Percentiles rank a stretch among this genome's conserved stretches.
phyloP scores from a whole-genome alignment of 2,888 invertebrate genomes.

The Calliopum simillimum region DNA sequence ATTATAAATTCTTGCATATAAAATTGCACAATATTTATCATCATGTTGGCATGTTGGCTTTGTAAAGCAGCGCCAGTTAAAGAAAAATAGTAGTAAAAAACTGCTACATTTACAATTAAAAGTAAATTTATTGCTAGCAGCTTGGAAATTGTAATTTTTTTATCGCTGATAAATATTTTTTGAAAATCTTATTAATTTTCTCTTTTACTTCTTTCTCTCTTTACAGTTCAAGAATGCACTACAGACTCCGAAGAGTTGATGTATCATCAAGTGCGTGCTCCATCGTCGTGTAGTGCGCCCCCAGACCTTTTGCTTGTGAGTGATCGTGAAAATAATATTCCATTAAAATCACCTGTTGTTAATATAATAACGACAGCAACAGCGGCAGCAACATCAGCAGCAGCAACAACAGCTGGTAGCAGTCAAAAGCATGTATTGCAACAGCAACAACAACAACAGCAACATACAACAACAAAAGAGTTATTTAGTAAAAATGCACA shows the following conservation, averaged over 20 bases:
- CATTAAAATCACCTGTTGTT: conserved; percentile 61
- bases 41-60: too few relatives aligned
- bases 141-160: background rate
- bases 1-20: conserved; percentile 7
- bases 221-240: conserved; percentile 75
- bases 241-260: conserved; percentile 80
- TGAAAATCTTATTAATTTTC: background rate
- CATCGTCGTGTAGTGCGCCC: conserved; percentile 74
- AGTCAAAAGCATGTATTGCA: conserved; percentile 40
- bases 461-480: conserved; percentile 49
- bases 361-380: conserved; percentile 61
- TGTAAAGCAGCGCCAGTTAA: too few relatives aligned
- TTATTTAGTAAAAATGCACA: conserved; percentile 44
- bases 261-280: conserved; percentile 70
- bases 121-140: background rate
- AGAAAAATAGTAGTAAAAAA: too few relatives aligned
- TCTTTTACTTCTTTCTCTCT: conserved; percentile 19
- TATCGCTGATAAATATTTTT: too few relatives aligned
- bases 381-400: conserved; percentile 45
- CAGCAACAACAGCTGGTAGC: conserved; percentile 43
- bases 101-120: too few relatives aligned
- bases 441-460: conserved; percentile 44
- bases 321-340: conserved; percentile 68
- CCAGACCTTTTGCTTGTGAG: conserved; percentile 74
- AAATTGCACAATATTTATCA: background rate